These are phyloP conservation scores for Hymenochirus boettgeri DNA, from an alignment of 2,113 vertebrate genomes.

Conservation along the genomic window DNA sequence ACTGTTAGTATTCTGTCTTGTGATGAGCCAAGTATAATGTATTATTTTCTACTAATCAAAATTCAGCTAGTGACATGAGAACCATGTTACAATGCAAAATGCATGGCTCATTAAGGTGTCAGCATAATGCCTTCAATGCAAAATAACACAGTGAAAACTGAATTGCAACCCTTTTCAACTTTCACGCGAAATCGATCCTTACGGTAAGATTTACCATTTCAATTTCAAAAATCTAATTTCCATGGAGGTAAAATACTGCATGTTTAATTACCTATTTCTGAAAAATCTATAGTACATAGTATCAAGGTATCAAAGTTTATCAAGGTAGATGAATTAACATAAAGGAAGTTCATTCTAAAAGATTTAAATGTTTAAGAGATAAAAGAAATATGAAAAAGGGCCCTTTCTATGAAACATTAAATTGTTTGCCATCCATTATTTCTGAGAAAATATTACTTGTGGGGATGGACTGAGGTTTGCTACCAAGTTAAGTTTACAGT, in stretches of 20 bases:
- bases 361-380: not conserved
- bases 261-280: not conserved
- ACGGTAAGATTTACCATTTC: not conserved
- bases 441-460: too few species aligned
- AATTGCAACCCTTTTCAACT: not conserved
- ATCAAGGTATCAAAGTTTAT: not conserved
- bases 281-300: not conserved
- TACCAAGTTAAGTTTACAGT: too few species aligned
- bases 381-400: not conserved
- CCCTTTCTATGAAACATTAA: too few species aligned
- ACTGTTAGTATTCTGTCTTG: not conserved
- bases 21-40: slow-evolving; percentile 2
- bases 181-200: not conserved
- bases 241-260: not conserved
- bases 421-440: too few species aligned
- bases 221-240: not conserved
- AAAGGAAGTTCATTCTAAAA: not conserved
- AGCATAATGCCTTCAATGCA: not conserved
- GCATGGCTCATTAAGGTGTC: not conserved
- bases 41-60: not conserved
- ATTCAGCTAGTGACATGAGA: not conserved
- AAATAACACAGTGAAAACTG: not conserved
- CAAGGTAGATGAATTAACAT: not conserved
- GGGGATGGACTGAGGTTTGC: too few species aligned
- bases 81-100: not conserved